Conservation (phyloP, 2,888 invertebrate genomes). For the Caenorhabditis angaria region DNA sequence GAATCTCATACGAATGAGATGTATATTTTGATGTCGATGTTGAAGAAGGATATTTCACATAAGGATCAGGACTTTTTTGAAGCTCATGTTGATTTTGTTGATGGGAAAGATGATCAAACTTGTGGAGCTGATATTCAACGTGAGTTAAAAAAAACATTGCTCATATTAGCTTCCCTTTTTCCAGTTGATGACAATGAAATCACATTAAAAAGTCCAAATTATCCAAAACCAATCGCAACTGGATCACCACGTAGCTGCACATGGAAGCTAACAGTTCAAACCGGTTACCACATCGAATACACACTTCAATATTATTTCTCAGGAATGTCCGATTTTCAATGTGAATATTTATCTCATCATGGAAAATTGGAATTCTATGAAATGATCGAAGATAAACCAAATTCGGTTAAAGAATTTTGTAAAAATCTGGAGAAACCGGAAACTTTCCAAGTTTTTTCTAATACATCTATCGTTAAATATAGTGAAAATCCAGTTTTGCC, state of each 20-base stretch:
- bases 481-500: constrained; percentile 18
- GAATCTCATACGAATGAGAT: constrained; percentile 57
- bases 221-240: constrained; percentile 1
- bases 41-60: not conserved
- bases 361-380: not conserved
- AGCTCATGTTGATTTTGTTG: not conserved
- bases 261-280: constrained; percentile 31
- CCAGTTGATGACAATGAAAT: constrained; percentile 32
- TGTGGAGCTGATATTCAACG: constrained; percentile 42
- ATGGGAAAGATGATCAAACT: constrained; percentile 11
- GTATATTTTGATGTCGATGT: constrained; percentile 47
- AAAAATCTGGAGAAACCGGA: constrained; percentile 12
- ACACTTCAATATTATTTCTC: constrained; percentile 44
- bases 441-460: constrained; percentile 14
- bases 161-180: constrained; percentile 15
- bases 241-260: not conserved
- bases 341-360: not conserved
- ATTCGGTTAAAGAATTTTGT: not conserved
- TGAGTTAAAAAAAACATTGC: no score
- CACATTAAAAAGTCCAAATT: no score
- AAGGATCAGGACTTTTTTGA: not conserved
- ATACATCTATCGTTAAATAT: constrained; percentile 54
- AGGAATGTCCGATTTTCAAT: constrained; percentile 41
- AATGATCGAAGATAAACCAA: not conserved
- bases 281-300: constrained; percentile 54